These are phyloP conservation scores for Sebastes paucispinis DNA, from an alignment of 2,797 vertebrate species.

Conservation along the genomic window DNA sequence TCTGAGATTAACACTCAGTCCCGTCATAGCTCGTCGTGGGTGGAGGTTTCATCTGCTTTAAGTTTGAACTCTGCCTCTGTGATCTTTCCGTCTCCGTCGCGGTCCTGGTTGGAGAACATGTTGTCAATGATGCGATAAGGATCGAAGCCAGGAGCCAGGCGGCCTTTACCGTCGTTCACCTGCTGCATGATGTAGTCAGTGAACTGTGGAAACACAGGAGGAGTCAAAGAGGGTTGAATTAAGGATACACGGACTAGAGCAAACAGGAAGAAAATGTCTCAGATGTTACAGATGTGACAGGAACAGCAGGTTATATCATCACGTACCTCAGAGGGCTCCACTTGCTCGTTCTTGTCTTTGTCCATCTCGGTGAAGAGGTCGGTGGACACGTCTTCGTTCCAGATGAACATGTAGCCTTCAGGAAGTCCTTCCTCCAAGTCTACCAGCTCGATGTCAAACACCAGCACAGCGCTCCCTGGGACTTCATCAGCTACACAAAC, in stretches of 20 bases:
- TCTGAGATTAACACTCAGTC: slow-evolving; percentile 24
- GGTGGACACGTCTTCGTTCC: slow-evolving; percentile 91
- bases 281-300: background rate
- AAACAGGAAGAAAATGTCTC: background rate
- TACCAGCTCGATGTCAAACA: slow-evolving; percentile 92
- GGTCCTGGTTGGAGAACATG: slow-evolving; percentile 98
- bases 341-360: slow-evolving; percentile 84
- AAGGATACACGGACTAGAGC: rapidly evolving
- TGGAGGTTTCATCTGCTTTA: slow-evolving; percentile 90
- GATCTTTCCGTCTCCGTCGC: slow-evolving; percentile 92
- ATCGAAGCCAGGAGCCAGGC: slow-evolving; percentile 95
- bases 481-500: slow-evolving; percentile 88
- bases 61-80: slow-evolving; percentile 92
- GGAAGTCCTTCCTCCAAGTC: slow-evolving; percentile 94
- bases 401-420: slow-evolving; percentile 98
- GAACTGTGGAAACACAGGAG: slow-evolving; percentile 82
- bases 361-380: slow-evolving; percentile 96
- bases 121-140: slow-evolving; percentile 92
- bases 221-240: background rate
- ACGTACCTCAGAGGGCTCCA: slow-evolving; percentile 91
- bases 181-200: slow-evolving; percentile 92
- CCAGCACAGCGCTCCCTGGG: slow-evolving; percentile 93
- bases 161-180: slow-evolving; percentile 91
- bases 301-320: background rate
- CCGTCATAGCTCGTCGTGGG: slow-evolving; percentile 94